phyloP scores from a whole-genome alignment of 2,113 vertebrate genomes.

The Glaucidium brasilianum region DNA sequence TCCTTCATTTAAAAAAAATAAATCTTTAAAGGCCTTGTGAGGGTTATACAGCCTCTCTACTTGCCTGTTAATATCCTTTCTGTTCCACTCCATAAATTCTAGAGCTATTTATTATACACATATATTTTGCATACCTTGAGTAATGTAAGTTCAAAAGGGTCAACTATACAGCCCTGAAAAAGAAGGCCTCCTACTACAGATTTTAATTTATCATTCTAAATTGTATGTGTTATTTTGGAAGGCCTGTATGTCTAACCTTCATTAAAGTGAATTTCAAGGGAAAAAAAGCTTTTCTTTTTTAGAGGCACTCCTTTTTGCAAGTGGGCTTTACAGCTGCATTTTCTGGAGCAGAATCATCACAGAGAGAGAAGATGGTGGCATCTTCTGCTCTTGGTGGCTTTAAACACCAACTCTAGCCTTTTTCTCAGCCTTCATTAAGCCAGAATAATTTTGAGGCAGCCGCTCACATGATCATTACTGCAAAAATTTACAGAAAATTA shows the following conservation, averaged over 20 bases:
- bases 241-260: slow-evolving; percentile 49
- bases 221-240: slow-evolving; percentile 42
- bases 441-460: not conserved
- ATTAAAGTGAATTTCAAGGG: slow-evolving; percentile 40
- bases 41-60: slow-evolving; percentile 65
- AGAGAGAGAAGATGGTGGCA: slow-evolving; percentile 27
- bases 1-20: slow-evolving; percentile 64
- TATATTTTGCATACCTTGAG: slow-evolving; percentile 71
- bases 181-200: slow-evolving; percentile 53
- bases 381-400: slow-evolving; percentile 11
- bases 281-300: slow-evolving; percentile 45
- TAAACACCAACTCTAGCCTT: not conserved
- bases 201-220: slow-evolving; percentile 62
- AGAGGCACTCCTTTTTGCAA: not conserved
- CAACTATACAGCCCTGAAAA: slow-evolving; percentile 62
- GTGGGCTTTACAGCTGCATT: not conserved
- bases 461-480: not conserved
- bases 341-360: slow-evolving; percentile 12
- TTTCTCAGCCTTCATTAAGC: not conserved
- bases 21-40: slow-evolving; percentile 70
- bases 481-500: not conserved
- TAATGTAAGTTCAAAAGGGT: slow-evolving; percentile 65
- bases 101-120: slow-evolving; percentile 70
- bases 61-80: slow-evolving; percentile 71
- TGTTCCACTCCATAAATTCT: slow-evolving; percentile 71